Conservation (phyloP, 1,140 invertebrate genomes). For the Penaeus chinensis region DNA sequence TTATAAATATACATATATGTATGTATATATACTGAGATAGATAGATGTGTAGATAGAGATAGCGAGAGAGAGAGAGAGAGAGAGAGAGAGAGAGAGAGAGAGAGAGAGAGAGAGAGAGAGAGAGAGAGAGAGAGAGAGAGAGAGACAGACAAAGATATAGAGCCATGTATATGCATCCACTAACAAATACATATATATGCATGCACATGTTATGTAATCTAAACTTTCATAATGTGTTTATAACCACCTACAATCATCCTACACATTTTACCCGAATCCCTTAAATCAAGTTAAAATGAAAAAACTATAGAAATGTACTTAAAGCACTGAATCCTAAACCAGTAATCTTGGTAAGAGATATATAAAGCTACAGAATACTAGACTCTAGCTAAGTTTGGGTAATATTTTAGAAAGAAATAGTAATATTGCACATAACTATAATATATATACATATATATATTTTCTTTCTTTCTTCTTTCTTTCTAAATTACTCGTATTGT, state of each 20-base stretch:
- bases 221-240: not conserved
- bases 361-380: constrained; percentile 21
- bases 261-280: not conserved
- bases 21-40: too few species aligned
- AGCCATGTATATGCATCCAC: too few species aligned
- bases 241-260: not conserved
- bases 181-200: too few species aligned
- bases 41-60: too few species aligned
- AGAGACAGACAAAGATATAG: too few species aligned
- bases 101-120: too few species aligned
- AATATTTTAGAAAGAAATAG: constrained; percentile 23
- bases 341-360: constrained; percentile 20
- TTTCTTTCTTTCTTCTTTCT: constrained; percentile 34
- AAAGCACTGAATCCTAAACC: constrained; percentile 53
- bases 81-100: too few species aligned
- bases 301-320: constrained; percentile 30
- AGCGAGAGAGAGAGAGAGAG: too few species aligned
- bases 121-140: too few species aligned
- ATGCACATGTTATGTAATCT: too few species aligned
- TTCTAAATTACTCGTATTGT: constrained; percentile 41
- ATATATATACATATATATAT: constrained; percentile 30
- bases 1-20: too few species aligned
- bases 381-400: constrained; percentile 18
- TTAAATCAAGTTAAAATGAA: constrained; percentile 26
- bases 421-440: constrained; percentile 46